A percentile compares a stretch with the other conserved stretches of the same genome.
Conservation (phyloP, 1,140 invertebrate species). For the Lysiphlebus fabarum region DNA sequence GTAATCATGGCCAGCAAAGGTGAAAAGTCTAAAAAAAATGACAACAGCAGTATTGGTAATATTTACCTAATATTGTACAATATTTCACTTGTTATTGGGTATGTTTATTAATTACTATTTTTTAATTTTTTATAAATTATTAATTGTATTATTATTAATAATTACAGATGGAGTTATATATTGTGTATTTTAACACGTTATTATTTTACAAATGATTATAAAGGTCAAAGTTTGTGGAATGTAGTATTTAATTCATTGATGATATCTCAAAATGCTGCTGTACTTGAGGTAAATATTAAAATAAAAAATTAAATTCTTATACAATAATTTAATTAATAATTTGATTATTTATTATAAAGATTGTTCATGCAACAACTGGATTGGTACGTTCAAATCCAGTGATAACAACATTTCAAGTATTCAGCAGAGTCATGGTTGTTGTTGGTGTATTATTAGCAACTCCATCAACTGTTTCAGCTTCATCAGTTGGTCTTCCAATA, state of each 20-base stretch:
- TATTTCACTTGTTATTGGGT: conserved; percentile 56
- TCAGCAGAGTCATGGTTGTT: conserved; percentile 84
- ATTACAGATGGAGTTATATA: conserved; percentile 72
- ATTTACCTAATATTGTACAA: conserved; percentile 60
- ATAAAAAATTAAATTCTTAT: conserved; percentile 10
- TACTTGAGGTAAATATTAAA: conserved; percentile 69
- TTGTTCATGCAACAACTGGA: conserved; percentile 76
- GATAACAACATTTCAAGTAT: conserved; percentile 83
- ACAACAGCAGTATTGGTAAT: conserved; percentile 36
- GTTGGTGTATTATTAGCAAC: conserved; percentile 77
- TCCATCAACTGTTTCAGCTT: conserved; percentile 56
- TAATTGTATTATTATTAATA: conserved; percentile 23
- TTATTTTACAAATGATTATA: conserved; percentile 50
- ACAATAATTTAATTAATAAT: neutral
- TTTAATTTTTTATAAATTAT: neutral
- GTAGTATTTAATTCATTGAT: conserved; percentile 67
- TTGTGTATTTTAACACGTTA: conserved; percentile 62
- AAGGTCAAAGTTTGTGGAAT: conserved; percentile 62
- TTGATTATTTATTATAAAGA: conserved; percentile 56
- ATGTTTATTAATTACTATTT: conserved; percentile 30
- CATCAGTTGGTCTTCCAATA: conserved; percentile 71
- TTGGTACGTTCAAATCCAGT: conserved; percentile 80
- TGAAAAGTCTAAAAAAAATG: conserved; percentile 9
- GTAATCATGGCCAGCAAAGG: conserved; percentile 12
- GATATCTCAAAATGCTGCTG: conserved; percentile 86